Percentiles rank a stretch among this genome's conserved stretches.
phyloP scores from a whole-genome alignment of 2,888 invertebrate genomes.

The Diarsia rubi region DNA sequence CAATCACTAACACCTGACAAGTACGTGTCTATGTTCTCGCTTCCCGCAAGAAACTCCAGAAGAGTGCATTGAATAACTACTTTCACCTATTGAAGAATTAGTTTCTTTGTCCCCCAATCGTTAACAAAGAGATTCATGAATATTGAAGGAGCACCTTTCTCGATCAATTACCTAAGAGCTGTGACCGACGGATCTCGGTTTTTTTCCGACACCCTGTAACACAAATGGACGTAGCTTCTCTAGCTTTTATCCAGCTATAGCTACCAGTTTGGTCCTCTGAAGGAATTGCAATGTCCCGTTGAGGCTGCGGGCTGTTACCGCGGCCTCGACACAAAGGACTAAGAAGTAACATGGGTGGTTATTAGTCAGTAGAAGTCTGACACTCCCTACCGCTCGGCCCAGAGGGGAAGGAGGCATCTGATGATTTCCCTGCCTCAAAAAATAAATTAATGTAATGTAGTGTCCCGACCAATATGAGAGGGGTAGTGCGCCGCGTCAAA shows the following conservation, averaged over 20 bases:
- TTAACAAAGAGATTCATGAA: slow-evolving; percentile 81
- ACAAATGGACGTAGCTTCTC: background rate
- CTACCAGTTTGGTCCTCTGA: background rate
- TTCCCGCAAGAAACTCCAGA: slow-evolving; percentile 24
- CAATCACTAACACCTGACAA: background rate
- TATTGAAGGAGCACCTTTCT: slow-evolving; percentile 81
- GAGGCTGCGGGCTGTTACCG: no score
- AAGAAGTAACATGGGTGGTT: no score
- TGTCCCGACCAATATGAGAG: background rate
- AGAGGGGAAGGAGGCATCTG: no score
- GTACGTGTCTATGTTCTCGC: background rate
- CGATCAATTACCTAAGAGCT: slow-evolving; percentile 78
- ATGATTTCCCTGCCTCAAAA: no score
- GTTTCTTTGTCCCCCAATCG: slow-evolving; percentile 64
- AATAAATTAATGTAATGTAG: no score
- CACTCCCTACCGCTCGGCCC: no score
- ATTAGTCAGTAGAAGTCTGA: no score
- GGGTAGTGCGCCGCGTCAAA: background rate
- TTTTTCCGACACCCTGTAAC: slow-evolving; percentile 18
- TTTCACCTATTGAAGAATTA: slow-evolving; percentile 49
- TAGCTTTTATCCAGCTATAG: background rate
- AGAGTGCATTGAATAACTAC: slow-evolving; percentile 48
- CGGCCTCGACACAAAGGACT: no score
- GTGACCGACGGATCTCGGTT: slow-evolving; percentile 22
- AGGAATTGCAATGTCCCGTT: background rate